A percentile compares a stretch with the other conserved stretches of the same genome.
These are phyloP conservation scores for Orgyia antiqua DNA, from an alignment of 2,888 invertebrate genomes.

Conservation along the genomic window DNA sequence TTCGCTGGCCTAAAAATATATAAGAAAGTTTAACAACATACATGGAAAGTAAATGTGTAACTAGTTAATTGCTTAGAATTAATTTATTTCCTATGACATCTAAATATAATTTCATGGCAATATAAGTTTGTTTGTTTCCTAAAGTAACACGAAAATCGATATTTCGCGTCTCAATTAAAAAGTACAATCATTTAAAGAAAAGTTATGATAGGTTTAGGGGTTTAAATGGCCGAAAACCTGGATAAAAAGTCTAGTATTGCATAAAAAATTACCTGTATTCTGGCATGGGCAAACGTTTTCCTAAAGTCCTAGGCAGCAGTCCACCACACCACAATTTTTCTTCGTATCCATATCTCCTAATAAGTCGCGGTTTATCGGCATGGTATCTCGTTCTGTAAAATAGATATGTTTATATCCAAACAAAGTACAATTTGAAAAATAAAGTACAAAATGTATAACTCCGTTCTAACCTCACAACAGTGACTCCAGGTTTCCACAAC, in stretches of 20 bases:
- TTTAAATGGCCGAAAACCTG: too few species aligned
- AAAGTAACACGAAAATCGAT: too few species aligned
- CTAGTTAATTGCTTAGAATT: too few species aligned
- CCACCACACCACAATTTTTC: conserved; percentile 83
- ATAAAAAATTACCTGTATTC: conserved; percentile 69
- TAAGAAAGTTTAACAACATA: conserved; percentile 3
- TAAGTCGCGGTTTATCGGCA: conserved; percentile 79
- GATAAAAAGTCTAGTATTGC: too few species aligned
- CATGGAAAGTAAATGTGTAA: too few species aligned
- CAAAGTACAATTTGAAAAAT: neutral
- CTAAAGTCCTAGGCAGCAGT: conserved; percentile 81
- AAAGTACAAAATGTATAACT: neutral
- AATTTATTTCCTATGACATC: too few species aligned
- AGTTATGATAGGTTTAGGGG: too few species aligned
- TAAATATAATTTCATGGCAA: too few species aligned
- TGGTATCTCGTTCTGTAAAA: conserved; percentile 75
- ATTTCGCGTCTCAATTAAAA: too few species aligned
- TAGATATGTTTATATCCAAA: neutral
- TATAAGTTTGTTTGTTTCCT: too few species aligned
- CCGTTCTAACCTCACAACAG: conserved; percentile 54
- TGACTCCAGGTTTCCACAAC: conserved; percentile 57
- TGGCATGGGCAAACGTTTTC: conserved; percentile 80
- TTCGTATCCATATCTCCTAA: conserved; percentile 84
- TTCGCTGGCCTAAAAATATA: conserved; percentile 80
- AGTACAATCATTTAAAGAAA: too few species aligned